Percentiles rank a stretch among this genome's conserved stretches.
Conservation (phyloP, 2,113 vertebrate genomes). For the Oreochromis tanganicae region DNA sequence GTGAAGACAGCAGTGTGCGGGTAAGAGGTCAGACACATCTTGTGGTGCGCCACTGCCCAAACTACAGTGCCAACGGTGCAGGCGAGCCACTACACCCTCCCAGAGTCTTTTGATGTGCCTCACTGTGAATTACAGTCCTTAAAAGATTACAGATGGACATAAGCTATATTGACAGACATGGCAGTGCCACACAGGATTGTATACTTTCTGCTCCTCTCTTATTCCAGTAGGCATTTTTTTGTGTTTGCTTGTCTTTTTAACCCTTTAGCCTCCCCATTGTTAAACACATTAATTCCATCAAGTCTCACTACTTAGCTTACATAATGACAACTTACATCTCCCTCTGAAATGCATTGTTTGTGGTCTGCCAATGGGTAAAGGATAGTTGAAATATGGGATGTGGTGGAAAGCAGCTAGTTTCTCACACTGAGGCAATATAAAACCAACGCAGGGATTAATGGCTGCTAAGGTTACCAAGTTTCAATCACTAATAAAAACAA, state of each 20-base stretch:
- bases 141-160: conserved; percentile 1
- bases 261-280: neutral
- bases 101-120: conserved; percentile 6
- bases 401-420: neutral
- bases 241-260: neutral
- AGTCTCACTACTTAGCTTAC: neutral
- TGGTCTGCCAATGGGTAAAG: neutral
- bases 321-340: neutral
- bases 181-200: neutral
- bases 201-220: neutral
- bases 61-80: neutral
- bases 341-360: neutral
- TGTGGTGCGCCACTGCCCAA: conserved; percentile 10
- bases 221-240: neutral
- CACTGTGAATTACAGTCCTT: neutral
- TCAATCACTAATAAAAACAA: neutral
- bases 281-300: neutral
- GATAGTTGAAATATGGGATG: neutral
- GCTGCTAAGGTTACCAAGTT: neutral
- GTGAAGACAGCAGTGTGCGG: conserved; percentile 45
- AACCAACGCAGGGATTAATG: neutral
- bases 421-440: neutral
- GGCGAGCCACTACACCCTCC: neutral
- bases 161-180: neutral
- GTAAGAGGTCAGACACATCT: conserved; percentile 26